Percentiles rank a stretch among this genome's conserved stretches.
phyloP scores from a whole-genome alignment of 2,113 vertebrate species.

The Peromyscus polionotus region DNA sequence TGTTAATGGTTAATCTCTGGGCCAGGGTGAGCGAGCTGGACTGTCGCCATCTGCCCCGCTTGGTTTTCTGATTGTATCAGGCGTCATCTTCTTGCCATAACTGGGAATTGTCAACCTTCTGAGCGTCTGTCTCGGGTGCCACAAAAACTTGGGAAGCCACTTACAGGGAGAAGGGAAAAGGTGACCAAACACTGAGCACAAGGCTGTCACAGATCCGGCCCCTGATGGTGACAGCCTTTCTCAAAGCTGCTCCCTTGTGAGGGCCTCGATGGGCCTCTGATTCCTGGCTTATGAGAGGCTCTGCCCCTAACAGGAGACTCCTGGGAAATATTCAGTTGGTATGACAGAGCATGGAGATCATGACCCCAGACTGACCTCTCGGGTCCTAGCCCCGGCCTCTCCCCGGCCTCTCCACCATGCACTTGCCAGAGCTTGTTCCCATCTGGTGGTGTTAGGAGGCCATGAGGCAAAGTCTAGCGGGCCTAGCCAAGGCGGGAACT shows the following conservation, averaged over 20 bases:
- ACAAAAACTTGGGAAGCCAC: not conserved
- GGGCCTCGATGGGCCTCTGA: not conserved
- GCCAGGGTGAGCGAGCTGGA: not conserved
- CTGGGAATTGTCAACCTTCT: not conserved
- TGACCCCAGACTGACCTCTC: not conserved
- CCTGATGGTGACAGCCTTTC: not conserved
- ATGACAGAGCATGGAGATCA: not conserved
- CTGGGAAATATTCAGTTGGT: not conserved
- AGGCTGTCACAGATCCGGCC: not conserved
- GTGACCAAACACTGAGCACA: not conserved
- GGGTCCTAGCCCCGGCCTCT: not conserved
- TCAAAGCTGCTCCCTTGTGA: not conserved
- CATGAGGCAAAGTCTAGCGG: fast-evolving
- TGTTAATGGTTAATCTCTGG: not conserved
- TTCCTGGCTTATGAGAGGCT: not conserved
- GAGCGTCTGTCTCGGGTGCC: not conserved
- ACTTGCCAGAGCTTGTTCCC: not conserved
- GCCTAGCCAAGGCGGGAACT: not conserved
- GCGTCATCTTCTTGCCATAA: not conserved
- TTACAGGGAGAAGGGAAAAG: not conserved
- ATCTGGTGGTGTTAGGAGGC: not conserved
- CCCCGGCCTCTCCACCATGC: not conserved
- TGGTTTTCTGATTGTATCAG: not conserved
- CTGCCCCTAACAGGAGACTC: not conserved
- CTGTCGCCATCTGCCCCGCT: not conserved